Evolutionary conservation across 2,797 vertebrate genomes (phyloP).

Genomic region (Nothura maculosa): DNA sequence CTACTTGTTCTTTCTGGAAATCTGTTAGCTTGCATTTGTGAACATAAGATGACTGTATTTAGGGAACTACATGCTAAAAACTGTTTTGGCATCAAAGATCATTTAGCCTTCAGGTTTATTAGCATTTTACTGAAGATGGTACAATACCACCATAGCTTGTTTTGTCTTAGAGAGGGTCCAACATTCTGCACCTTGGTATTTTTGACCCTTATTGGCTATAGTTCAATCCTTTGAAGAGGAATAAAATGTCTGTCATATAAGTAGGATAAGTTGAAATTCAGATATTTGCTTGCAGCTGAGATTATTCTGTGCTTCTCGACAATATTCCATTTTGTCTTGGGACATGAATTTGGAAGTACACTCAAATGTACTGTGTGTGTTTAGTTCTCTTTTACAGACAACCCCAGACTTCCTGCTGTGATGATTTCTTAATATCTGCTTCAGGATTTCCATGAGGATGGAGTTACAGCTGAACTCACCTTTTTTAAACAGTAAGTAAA

Average conservation of each 20-base stretch:
- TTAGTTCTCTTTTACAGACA: background rate
- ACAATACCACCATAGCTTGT: background rate
- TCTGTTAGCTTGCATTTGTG: background rate
- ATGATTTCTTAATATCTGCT: background rate
- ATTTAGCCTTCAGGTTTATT: background rate
- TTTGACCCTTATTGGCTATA: background rate
- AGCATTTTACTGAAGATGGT: background rate
- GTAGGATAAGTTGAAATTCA: background rate
- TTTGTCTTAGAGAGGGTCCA: background rate
- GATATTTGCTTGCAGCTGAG: background rate
- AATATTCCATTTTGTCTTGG: accelerated
- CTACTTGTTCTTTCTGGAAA: background rate
- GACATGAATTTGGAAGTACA: background rate
- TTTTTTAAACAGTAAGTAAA: background rate
- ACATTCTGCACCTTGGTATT: background rate
- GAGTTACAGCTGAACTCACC: background rate
- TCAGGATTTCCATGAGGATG: background rate
- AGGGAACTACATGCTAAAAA: background rate
- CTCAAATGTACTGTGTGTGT: background rate
- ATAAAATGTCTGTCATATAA: background rate
- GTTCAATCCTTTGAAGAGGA: background rate
- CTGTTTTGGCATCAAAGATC: background rate
- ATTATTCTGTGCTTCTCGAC: background rate
- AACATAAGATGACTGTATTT: background rate
- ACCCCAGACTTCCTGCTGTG: background rate